Conservation (phyloP, 2,888 invertebrate species). For the Eristalis intricaria region DNA sequence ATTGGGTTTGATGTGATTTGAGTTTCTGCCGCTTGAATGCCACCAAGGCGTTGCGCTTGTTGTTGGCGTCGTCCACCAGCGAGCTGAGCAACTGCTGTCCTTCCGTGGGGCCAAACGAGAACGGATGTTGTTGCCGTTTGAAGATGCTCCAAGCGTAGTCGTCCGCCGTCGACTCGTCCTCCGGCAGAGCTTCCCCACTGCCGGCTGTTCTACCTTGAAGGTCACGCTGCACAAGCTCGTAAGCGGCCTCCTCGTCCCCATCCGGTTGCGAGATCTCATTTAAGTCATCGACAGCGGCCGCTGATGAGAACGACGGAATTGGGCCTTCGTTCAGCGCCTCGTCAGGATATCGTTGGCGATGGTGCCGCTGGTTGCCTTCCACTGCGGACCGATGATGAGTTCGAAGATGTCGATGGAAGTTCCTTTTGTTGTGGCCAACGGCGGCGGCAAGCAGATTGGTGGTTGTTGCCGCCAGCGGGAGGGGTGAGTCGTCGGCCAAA, state of each 20-base stretch:
- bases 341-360: constrained; percentile 59
- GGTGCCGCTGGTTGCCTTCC: constrained; percentile 31
- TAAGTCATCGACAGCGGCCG: constrained; percentile 43
- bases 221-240: constrained; percentile 43
- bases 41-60: constrained; percentile 72
- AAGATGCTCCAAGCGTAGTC: constrained; percentile 20
- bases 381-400: constrained; percentile 24
- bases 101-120: constrained; percentile 26
- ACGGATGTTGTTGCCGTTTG: constrained; percentile 42
- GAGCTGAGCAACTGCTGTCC: constrained; percentile 28
- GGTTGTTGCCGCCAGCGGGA: not conserved
- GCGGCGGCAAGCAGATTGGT: constrained; percentile 24
- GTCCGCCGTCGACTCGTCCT: constrained; percentile 4
- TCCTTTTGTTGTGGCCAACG: constrained; percentile 15
- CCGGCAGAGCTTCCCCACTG: constrained; percentile 6
- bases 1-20: constrained; percentile 72
- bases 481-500: constrained; percentile 36
- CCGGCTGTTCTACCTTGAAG: constrained; percentile 17
- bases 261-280: constrained; percentile 59
- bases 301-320: constrained; percentile 33
- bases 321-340: constrained; percentile 34
- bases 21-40: constrained; percentile 74
- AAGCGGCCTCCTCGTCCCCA: constrained; percentile 43
- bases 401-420: constrained; percentile 43
- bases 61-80: constrained; percentile 44